Conservation (phyloP, 2,113 vertebrate species). For the Pyrgilauda ruficollis region DNA sequence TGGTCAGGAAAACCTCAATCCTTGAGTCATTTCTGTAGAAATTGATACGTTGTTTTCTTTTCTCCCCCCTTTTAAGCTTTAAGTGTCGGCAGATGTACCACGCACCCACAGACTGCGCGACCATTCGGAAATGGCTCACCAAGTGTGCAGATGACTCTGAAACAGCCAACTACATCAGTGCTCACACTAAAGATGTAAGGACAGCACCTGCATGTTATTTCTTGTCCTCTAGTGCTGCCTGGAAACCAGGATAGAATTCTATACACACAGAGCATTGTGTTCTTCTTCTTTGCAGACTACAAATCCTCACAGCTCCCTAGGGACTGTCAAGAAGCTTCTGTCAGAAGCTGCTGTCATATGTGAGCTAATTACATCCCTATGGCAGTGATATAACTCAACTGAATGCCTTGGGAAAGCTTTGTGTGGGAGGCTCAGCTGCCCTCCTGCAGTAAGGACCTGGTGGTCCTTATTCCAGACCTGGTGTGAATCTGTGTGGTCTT, state of each 20-base stretch:
- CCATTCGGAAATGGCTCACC: conserved; percentile 97
- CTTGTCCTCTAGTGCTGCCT: not conserved
- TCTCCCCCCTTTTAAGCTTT: conserved; percentile 76
- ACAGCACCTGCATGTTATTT: not conserved
- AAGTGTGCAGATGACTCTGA: conserved; percentile 99
- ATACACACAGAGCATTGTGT: not conserved
- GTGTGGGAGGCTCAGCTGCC: not conserved
- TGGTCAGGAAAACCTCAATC: not conserved
- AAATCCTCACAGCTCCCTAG: not conserved
- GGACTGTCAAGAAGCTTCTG: not conserved
- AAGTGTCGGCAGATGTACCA: conserved; percentile 99
- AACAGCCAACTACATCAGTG: conserved; percentile 99
- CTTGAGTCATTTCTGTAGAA: not conserved
- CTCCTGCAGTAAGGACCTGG: not conserved
- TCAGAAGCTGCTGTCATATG: not conserved
- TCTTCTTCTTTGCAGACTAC: not conserved
- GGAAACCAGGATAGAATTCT: not conserved
- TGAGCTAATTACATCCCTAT: not conserved
- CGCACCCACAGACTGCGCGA: conserved; percentile 97
- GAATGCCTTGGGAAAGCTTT: not conserved
- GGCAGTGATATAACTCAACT: not conserved
- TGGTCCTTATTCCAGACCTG: not conserved
- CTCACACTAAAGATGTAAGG: conserved; percentile 99
- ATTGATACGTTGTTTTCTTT: not conserved
- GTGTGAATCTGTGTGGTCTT: not conserved